Evolutionary conservation across 2,797 vertebrate genomes (phyloP).

Genomic region (Tangara arthus): DNA sequence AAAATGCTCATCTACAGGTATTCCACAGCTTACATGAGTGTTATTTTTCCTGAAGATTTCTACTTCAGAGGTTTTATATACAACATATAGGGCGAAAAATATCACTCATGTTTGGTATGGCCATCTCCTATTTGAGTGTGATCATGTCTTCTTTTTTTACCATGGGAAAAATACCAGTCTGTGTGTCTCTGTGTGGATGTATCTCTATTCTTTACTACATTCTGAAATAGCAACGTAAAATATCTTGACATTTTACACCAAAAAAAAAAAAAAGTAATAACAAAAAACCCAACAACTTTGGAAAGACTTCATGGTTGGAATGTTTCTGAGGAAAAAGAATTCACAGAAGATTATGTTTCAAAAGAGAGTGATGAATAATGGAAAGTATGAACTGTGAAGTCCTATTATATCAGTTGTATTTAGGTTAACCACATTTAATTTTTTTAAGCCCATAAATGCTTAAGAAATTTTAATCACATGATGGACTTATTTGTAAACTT

Average conservation of each 20-base stretch:
- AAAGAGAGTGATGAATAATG: constrained; percentile 35
- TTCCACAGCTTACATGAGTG: neutral
- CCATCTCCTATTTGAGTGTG: neutral
- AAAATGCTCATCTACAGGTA: neutral
- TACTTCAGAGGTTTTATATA: neutral
- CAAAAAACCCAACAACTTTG: neutral
- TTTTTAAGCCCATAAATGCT: constrained; percentile 25
- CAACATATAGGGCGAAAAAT: neutral
- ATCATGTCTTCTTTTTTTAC: neutral
- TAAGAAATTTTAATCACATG: constrained; percentile 43
- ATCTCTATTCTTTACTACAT: neutral
- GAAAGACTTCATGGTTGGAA: constrained; percentile 9
- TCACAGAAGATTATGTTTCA: constrained; percentile 18
- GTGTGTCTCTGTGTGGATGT: neutral
- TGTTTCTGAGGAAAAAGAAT: neutral
- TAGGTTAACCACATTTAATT: constrained; percentile 32
- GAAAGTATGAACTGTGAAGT: constrained; percentile 51
- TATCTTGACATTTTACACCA: constrained; percentile 5
- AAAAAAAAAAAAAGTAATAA: neutral
- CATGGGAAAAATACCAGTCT: neutral
- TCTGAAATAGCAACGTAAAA: constrained; percentile 23
- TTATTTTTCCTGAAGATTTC: neutral
- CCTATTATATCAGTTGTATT: constrained; percentile 22
- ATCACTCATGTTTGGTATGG: neutral
- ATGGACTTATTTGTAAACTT: constrained; percentile 34